Percentiles rank a stretch among this genome's conserved stretches.
These are phyloP conservation scores for Columba janthina DNA, from an alignment of 2,113 vertebrate species.

Conservation along the genomic window DNA sequence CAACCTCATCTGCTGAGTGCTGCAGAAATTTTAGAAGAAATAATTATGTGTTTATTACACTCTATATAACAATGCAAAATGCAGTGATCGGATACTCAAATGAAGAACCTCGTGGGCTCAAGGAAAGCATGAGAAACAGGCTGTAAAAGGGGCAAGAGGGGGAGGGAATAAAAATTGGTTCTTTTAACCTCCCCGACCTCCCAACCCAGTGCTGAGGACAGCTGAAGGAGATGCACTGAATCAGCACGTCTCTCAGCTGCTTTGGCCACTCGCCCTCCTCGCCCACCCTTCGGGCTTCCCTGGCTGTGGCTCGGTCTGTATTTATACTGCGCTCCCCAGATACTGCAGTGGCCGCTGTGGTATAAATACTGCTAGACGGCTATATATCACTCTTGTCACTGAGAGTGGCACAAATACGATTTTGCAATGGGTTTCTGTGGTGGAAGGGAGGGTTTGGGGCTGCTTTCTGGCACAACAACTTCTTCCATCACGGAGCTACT, in stretches of 20 bases:
- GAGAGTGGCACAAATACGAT: not conserved
- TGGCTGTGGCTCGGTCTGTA: not conserved
- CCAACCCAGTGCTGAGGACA: not conserved
- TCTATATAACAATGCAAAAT: rapidly evolving
- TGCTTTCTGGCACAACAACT: not conserved
- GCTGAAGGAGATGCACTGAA: conserved; percentile 34
- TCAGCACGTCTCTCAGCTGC: conserved; percentile 26
- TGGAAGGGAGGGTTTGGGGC: not conserved
- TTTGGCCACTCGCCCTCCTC: conserved; percentile 26
- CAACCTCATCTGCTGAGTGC: not conserved
- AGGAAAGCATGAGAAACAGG: not conserved
- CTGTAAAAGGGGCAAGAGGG: not conserved
- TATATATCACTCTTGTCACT: not conserved
- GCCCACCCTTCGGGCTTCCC: conserved; percentile 27
- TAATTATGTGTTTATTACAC: not conserved
- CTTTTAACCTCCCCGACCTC: not conserved
- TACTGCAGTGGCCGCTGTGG: not conserved
- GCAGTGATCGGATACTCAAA: not conserved
- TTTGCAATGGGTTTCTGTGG: not conserved
- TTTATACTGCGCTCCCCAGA: not conserved
- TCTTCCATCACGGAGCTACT: not conserved
- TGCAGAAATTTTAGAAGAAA: not conserved
- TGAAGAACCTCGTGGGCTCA: not conserved
- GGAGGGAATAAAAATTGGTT: not conserved
- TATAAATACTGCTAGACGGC: conserved; percentile 20